Base-by-base conservation (phyloP, 2,888 invertebrate species). In the Caenorhabditis panamensis region DNA sequence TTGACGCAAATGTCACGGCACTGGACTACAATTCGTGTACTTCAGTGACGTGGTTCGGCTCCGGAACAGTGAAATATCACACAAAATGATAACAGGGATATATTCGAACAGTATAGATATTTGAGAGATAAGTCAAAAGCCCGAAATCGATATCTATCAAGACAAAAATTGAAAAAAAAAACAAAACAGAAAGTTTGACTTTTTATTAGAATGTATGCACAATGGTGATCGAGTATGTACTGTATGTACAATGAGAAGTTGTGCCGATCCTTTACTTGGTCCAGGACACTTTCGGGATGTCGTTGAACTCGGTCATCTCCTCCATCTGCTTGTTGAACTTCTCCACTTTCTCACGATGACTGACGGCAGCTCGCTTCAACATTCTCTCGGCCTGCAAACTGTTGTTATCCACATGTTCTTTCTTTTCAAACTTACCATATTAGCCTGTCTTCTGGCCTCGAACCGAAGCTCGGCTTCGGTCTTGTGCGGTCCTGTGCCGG, bases 281-380 rank as follows among this genome's bases (percentile, higher is more conserved):
- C 91, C 90, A 90, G 53, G 90, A 91, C 6, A 91, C 90, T 77
- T 91, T 91, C 44, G 90, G 91, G 71, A 91, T 89, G 79, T 91
- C 91, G 84, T 91, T 91, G 86, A 91, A 91, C 67, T 91, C 91
- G 18, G 90, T 88, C 73, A 91, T 79, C 22, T 88, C 88, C 59
- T 86, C 87, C 88, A 91, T 88, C 54, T 91, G 88, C 78, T 88
- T 87, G 83, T 90, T 90, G 85, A 90, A 90, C 68, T 88, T 77
- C 59, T 90, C 90, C 37, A 90, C 89, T 53, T 87, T 87, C 72
- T 90, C 89, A 24, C 88, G 84, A 79, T 90, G 90, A 41, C 87
- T 86, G 26, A 87, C 86, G 26, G 85, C 87, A 0, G 89, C 88
- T 75, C 88, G 85, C 71, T 87, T 88, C 64, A 86, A 71, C 77